Base-by-base conservation (phyloP, 2,113 vertebrate species). In the Motacilla tschutschensis region DNA sequence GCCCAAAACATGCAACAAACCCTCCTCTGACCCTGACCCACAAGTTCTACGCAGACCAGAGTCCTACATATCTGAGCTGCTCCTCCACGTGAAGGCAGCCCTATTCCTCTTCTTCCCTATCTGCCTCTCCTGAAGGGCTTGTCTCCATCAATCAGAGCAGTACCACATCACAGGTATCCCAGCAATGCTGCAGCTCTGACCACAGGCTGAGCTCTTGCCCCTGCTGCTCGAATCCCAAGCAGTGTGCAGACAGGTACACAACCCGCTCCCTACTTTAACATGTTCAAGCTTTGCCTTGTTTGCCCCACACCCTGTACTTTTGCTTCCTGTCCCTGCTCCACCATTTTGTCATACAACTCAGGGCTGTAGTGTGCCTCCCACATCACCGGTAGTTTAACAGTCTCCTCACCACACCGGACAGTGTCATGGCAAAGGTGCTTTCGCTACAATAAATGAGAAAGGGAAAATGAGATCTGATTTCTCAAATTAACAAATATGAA, bases 121-220 rank as follows among this genome's bases (percentile, higher is more conserved):
- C 29, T 17, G 19, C 8, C 25, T 16, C 33, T 74, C 17, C 46
- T 36, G 19, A 75, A 75, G 25, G 46, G 8, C 19, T 41, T 25
- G 0, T 33, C 48, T 53, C 38, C 59, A 40, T 46, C 4, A 1
- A 0, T 16, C 2, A 2, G 50, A 79, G 46, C 41, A 18, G 11
- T 26, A 14, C 9, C 18, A 40, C 0, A 1, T 4, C 48, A 75
- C 8, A 28, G 17, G 8, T 26, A 40, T 9, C 12, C 14, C 66
- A 67, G 48, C 0, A 6, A 18, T 11, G 29, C 24, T 58, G 46
- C 50, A 48, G 33, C 16, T 82, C 36, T 25, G 29, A 33, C 17
- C 24, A 53, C 18, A 41, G 16, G 25, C 6, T 44, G 31, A 79
- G 38, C 10, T 64, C 26, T 41, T 7, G 1, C 14, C 5, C 11